These are phyloP conservation scores for Trichonephila inaurata DNA, from an alignment of 1,140 invertebrate genomes.

Conservation along the genomic window DNA sequence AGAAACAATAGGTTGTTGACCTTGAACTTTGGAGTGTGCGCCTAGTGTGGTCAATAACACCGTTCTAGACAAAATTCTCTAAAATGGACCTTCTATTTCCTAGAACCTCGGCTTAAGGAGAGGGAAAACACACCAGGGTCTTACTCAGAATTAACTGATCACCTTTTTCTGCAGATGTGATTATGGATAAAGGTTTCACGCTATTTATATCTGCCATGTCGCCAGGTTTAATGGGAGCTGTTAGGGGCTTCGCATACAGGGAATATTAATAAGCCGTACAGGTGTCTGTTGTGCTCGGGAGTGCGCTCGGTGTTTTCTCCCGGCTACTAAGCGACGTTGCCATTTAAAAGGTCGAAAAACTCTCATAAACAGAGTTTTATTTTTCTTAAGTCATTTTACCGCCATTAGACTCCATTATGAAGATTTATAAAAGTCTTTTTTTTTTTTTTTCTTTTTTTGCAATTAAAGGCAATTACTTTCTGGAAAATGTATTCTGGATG, in stretches of 20 bases:
- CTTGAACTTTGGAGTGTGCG: conserved; percentile 20
- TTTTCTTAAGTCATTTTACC: neutral
- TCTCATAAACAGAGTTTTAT: conserved; percentile 21
- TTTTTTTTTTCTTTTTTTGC: no score
- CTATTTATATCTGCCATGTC: neutral
- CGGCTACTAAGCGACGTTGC: neutral
- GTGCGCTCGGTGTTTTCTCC: neutral
- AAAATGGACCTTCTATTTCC: neutral
- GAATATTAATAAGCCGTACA: conserved; percentile 1
- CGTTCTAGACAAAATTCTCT: conserved; percentile 28
- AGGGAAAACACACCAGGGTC: neutral
- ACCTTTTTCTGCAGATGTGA: conserved; percentile 13
- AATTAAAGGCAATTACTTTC: no score
- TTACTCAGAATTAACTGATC: conserved; percentile 35
- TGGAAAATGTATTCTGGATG: no score
- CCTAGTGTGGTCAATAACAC: conserved; percentile 42
- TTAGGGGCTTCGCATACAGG: neutral
- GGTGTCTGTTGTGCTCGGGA: neutral
- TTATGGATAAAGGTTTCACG: neutral
- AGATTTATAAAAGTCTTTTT: no score
- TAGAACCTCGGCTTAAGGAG: neutral
- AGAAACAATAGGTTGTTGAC: conserved; percentile 60
- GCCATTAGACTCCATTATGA: neutral
- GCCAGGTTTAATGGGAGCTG: neutral
- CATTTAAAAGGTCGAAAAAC: conserved; percentile 29